These are phyloP conservation scores for Parthenolecanium corni DNA, from an alignment of 2,888 invertebrate genomes.

Conservation along the genomic window DNA sequence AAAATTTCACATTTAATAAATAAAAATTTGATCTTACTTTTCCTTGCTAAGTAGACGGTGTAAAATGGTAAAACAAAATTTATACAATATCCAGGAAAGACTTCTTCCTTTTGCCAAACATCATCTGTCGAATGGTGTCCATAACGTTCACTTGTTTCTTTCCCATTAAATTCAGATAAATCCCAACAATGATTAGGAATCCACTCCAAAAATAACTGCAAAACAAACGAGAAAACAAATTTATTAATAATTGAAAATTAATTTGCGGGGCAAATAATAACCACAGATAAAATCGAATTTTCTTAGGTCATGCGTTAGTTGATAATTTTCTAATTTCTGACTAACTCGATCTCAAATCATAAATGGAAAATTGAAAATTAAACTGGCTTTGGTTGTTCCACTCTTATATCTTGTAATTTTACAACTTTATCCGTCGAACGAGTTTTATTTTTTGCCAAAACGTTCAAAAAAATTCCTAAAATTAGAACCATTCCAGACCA, in stretches of 20 bases:
- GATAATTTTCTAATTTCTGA: background rate
- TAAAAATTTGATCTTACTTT: no score
- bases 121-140: background rate
- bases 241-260: no score
- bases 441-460: conserved; percentile 59
- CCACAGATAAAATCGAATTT: no score
- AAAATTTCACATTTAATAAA: background rate
- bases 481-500: conserved; percentile 49
- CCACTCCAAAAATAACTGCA: conserved; percentile 81
- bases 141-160: conserved; percentile 43
- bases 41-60: no score
- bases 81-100: conserved; percentile 16
- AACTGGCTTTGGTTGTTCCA: no score
- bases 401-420: background rate
- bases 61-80: background rate
- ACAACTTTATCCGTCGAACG: background rate
- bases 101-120: background rate
- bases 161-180: conserved; percentile 86
- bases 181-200: conserved; percentile 72
- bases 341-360: no score
- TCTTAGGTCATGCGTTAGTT: no score
- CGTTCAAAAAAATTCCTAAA: conserved; percentile 85
- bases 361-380: no score
- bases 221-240: no score
- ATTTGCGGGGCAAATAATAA: no score